phyloP scores from a whole-genome alignment of 2,113 vertebrate genomes.

The Oreochromis tanganicae region DNA sequence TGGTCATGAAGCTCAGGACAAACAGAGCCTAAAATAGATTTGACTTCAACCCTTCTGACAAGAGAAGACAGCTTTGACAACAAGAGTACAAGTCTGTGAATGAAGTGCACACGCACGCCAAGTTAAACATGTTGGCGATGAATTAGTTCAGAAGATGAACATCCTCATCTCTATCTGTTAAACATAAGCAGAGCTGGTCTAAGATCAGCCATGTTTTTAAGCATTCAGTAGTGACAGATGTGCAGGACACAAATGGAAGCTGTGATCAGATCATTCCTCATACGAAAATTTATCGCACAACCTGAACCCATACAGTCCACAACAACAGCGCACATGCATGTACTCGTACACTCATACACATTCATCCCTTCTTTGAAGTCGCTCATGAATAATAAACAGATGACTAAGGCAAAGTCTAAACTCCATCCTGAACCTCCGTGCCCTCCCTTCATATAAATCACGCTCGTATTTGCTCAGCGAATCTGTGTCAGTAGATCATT shows the following conservation, averaged over 20 bases:
- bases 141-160: not conserved
- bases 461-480: conserved; percentile 5
- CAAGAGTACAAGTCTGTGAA: not conserved
- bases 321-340: not conserved
- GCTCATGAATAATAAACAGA: conserved; percentile 58
- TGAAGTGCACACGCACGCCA: not conserved
- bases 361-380: not conserved
- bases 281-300: not conserved
- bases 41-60: conserved; percentile 27
- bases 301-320: not conserved
- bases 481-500: conserved; percentile 67
- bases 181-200: not conserved
- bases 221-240: not conserved
- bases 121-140: not conserved
- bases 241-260: not conserved
- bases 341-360: not conserved
- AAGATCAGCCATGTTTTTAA: not conserved
- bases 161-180: not conserved
- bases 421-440: not conserved
- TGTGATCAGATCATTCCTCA: not conserved
- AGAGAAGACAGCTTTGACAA: conserved; percentile 14
- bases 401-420: conserved; percentile 60
- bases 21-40: conserved; percentile 42
- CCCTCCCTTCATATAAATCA: not conserved
- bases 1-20: not conserved